Percentiles rank a stretch among this genome's conserved stretches.
Conservation (phyloP, 2,113 vertebrate genomes). For the Limanda limanda region DNA sequence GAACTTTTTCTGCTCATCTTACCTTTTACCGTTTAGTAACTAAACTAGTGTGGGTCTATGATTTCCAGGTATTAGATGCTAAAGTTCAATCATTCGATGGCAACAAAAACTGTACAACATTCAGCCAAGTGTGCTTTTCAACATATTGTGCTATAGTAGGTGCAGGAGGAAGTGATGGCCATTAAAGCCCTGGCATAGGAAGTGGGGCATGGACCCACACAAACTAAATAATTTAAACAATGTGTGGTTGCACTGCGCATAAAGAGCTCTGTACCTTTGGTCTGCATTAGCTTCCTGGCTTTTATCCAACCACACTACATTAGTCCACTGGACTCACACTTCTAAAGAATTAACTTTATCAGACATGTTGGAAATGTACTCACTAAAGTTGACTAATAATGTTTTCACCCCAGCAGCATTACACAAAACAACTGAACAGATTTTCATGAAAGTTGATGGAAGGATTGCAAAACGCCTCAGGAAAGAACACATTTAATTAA, state of each 20-base stretch:
- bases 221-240: slow-evolving; percentile 25
- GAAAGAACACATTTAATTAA: too few species aligned
- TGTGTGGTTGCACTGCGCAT: background rate
- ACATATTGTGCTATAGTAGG: background rate
- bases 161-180: background rate
- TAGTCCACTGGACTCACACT: background rate
- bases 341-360: slow-evolving; percentile 18
- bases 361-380: slow-evolving; percentile 32
- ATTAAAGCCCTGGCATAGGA: background rate
- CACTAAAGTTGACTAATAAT: slow-evolving; percentile 15
- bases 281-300: background rate
- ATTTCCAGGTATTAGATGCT: background rate
- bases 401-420: too few species aligned
- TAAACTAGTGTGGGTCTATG: background rate
- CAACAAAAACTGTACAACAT: background rate
- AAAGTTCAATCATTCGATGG: background rate
- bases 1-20: too few species aligned
- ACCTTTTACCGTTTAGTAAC: too few species aligned
- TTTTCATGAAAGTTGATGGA: too few species aligned
- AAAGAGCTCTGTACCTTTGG: background rate
- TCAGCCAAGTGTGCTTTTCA: background rate
- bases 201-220: background rate
- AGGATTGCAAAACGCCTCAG: too few species aligned
- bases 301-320: background rate
- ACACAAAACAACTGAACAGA: background rate